A percentile compares a stretch with the other conserved stretches of the same genome.
phyloP scores from a whole-genome alignment of 1,140 invertebrate genomes.

The Leptopilina boulardi region DNA sequence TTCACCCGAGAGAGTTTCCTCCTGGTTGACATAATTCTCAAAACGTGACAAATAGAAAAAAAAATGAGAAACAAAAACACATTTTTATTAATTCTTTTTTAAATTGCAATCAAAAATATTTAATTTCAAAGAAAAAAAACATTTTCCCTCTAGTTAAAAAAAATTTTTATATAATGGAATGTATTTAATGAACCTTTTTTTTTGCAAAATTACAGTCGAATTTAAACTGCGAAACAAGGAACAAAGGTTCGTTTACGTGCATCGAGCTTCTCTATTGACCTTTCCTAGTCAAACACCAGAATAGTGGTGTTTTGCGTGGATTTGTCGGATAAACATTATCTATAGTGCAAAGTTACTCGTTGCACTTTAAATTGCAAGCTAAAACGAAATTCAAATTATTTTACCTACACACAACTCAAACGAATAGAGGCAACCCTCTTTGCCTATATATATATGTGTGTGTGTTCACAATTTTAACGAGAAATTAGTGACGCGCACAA shows the following conservation, averaged over 20 bases:
- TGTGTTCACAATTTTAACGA: slow-evolving; percentile 2
- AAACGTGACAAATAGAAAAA: neutral
- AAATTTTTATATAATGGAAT: no score
- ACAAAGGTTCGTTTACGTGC: slow-evolving; percentile 20
- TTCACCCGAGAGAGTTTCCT: neutral
- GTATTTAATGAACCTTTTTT: neutral
- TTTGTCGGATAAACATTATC: slow-evolving; percentile 30
- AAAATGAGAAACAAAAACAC: neutral
- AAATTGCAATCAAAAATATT: no score
- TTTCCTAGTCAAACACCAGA: slow-evolving; percentile 25
- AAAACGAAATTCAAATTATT: slow-evolving; percentile 24
- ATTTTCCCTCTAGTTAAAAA: no score
- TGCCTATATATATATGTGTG: no score
- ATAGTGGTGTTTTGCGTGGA: slow-evolving; percentile 6
- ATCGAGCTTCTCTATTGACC: slow-evolving; percentile 15
- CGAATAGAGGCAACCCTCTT: neutral
- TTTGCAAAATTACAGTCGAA: neutral
- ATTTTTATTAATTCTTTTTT: no score
- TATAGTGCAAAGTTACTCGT: slow-evolving; percentile 11
- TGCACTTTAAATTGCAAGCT: slow-evolving; percentile 20
- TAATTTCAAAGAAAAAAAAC: no score
- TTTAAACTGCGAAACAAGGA: neutral
- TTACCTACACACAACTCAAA: neutral
- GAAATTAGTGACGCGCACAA: slow-evolving; percentile 22
- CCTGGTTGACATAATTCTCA: neutral